These are phyloP conservation scores for Drosophila mimetica DNA, from an alignment of 2,888 invertebrate genomes.

Conservation along the genomic window DNA sequence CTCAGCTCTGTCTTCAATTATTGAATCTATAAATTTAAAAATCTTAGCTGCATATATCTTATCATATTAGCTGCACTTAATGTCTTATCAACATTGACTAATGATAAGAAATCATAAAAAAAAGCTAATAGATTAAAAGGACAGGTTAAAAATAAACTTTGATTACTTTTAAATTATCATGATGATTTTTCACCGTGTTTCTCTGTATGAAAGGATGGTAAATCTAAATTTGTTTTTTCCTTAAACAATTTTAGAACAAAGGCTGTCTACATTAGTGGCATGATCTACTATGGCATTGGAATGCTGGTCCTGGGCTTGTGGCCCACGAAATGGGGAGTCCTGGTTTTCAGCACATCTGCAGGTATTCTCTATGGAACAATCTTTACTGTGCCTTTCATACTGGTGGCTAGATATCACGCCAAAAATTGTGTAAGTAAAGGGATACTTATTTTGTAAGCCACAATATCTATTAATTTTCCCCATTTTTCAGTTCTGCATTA, in stretches of 20 bases:
- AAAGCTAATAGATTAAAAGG: too few species aligned
- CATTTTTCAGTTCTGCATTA: constrained; percentile 76
- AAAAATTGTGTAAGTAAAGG: constrained; percentile 83
- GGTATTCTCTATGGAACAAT: constrained; percentile 84
- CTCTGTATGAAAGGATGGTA: too few species aligned
- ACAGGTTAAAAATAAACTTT: not conserved
- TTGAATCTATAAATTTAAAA: too few species aligned
- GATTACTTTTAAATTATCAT: not conserved
- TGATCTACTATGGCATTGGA: constrained; percentile 82
- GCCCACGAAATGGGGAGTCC: constrained; percentile 84
- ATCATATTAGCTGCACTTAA: not conserved
- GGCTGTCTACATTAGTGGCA: constrained; percentile 83
- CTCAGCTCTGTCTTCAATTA: too few species aligned
- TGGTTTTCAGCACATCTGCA: constrained; percentile 83
- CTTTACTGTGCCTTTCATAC: constrained; percentile 84
- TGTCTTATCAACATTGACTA: not conserved
- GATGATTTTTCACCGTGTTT: not conserved
- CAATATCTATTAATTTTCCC: rapidly evolving
- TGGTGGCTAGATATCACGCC: constrained; percentile 84
- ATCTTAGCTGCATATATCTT: too few species aligned
- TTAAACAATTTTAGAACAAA: constrained; percentile 65
- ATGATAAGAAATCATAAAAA: too few species aligned
- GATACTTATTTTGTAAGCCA: too few species aligned
- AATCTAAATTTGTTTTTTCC: not conserved
- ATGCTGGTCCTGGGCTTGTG: constrained; percentile 84